Base-by-base conservation (phyloP, 2,888 invertebrate genomes). In the Watsonalla cultraria region DNA sequence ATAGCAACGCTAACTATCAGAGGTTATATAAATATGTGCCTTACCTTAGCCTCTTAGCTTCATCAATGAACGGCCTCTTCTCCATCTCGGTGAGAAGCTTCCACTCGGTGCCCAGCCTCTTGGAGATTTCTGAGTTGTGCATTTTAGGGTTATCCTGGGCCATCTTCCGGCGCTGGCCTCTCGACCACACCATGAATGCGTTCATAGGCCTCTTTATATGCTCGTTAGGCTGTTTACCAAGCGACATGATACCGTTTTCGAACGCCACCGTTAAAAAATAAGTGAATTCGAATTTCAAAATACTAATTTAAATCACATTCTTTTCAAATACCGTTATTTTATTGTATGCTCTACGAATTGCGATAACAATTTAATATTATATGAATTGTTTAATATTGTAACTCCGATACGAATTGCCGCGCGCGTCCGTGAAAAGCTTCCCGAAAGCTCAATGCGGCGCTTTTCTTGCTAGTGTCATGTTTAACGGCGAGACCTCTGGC, bases 151-250 rank as follows among this genome's bases (percentile, higher is more conserved):
- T 97, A 71, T 97, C 97, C 78, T 97, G 97, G 0, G 97, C 97
- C 95, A 97, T 97, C 88, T 97, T 97, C 64, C 97, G 90, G 56
- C 97, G 84, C 81, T 97, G 97, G 6, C 96, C 96, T 39, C 97
- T 88, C 1, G 96, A 96, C 97, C 97, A 97, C 62, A 97, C 97
- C 97, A 97, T 97, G 83, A 97, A 97, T 5, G 97, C 97, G 82
- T 97, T 97, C 97, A 97, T 97, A 0, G 97, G 97, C 65, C 97
- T 92, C 83, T 98, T 98, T 68, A 98, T 97, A 81, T 97, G 97
- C 80, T 95, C 95, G 66, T 92, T 77, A 14, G 82, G 83, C 54
- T 81, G 88, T 65, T 90, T 90, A 5, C 82, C 86, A 60, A 90
- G 70, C 51, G 90, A 90, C 90, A 90, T 90, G 56, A 64, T 76